Evolutionary conservation across 2,797 vertebrate genomes (phyloP).

Genomic region (Gallinago solitaria): DNA sequence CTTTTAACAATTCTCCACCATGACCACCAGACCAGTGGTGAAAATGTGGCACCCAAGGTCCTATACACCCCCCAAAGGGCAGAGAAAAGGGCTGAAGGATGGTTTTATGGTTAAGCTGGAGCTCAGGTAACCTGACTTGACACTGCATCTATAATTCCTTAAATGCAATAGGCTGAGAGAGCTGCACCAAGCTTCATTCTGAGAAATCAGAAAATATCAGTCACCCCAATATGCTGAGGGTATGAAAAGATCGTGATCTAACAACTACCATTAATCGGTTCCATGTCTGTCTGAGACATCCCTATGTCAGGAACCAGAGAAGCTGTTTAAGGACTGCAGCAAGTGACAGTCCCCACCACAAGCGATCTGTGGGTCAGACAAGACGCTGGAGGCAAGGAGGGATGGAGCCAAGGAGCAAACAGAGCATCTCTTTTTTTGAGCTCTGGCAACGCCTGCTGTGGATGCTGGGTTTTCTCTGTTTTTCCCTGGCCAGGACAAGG

Average conservation of each 20-base stretch:
- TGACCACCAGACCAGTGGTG: neutral
- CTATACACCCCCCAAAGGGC: neutral
- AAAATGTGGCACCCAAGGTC: neutral
- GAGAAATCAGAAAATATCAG: neutral
- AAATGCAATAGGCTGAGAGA: neutral
- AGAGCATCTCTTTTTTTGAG: neutral
- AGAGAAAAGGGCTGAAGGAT: neutral
- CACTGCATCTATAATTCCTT: neutral
- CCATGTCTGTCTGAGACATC: neutral
- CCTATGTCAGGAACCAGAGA: neutral
- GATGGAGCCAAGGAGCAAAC: neutral
- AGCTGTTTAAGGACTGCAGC: neutral
- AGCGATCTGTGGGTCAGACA: fast-evolving
- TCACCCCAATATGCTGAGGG: neutral
- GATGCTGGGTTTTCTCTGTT: neutral
- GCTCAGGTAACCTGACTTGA: too few relatives aligned
- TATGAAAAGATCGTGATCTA: neutral
- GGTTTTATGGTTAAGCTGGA: neutral
- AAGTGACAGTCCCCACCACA: neutral
- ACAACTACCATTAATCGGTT: neutral
- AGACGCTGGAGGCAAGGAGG: neutral
- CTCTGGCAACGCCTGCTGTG: neutral
- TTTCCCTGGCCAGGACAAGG: neutral
- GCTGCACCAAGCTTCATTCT: neutral
- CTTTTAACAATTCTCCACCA: neutral